Base-by-base conservation (phyloP, 1,140 invertebrate species). In the Harlomillsia oculata region DNA sequence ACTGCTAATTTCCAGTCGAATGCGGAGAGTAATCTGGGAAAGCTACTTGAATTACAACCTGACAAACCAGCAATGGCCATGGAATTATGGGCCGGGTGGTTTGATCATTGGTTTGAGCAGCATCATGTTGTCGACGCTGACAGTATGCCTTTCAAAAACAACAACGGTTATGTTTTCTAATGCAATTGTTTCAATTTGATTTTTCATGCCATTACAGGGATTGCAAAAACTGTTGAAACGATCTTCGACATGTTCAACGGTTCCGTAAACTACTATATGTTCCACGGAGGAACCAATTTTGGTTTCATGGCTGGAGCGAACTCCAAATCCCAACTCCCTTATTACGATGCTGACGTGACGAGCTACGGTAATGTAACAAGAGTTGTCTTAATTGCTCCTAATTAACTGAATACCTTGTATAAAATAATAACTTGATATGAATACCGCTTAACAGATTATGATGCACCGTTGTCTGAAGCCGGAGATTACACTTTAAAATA, bases 201-300 rank as follows among this genome's bases (percentile, higher is more conserved):
- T 32, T 44, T 14, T 41, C 23, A 21, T 44, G 40, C 82, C 81
- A 67, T 70, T 69, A 32, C 74, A 74, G 60, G 71, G 71, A 73
- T 59, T 59, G 62, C 40, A 14, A 11, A 4, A 8, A 1, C 49
- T 3, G 14, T 41, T 40, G 1, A 23, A 18, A 25, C 13, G 8
- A 14, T 37, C 14, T 20, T 53, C 20, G 3, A 40, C 16, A 20
- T 37, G 26, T 64, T 69, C 43, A 72, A 74, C 23, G 74, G 76
- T 16, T 80, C 77, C 5, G 73, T 84, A 39, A 83, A 82, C 68
- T 75, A 82, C 60, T 64, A 60, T 69, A 83, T 84, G 82, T 82
- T 84, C 63, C 78, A 80, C 66, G 82, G 82, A 8, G 82, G 82
- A 11, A 83, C 82, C 0, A 83, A 78, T 67, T 84, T 81, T 69